A percentile compares a stretch with the other conserved stretches of the same genome.
These are phyloP conservation scores for Pyrrhosoma nymphula DNA, from an alignment of 2,888 invertebrate species.

Conservation along the genomic window DNA sequence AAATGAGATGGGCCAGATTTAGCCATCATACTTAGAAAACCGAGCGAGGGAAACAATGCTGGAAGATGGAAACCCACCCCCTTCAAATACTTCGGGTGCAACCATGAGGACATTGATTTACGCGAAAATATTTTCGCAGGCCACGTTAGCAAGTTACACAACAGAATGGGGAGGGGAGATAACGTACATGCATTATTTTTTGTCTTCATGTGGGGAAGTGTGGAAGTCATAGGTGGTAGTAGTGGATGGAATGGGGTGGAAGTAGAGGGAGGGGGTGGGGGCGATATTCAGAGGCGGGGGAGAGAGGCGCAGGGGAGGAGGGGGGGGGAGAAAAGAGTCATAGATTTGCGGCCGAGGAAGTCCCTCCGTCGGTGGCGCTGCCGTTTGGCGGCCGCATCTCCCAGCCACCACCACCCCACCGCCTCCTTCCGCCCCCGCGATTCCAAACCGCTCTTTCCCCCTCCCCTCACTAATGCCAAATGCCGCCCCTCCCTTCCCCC, in stretches of 20 bases:
- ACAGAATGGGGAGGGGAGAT: neutral
- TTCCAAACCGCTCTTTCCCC: neutral
- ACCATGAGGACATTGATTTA: neutral
- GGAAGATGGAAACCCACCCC: neutral
- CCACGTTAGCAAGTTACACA: neutral
- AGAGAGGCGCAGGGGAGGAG: neutral
- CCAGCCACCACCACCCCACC: neutral
- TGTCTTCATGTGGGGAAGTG: neutral
- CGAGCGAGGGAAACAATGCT: neutral
- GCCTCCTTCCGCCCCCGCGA: neutral
- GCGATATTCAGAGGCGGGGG: too few species aligned
- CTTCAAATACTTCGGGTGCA: neutral
- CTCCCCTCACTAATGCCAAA: neutral
- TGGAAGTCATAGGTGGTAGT: neutral
- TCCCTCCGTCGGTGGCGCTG: neutral
- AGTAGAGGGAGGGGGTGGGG: neutral
- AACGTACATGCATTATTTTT: neutral
- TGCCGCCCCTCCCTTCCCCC: neutral
- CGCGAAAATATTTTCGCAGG: slow-evolving; percentile 9
- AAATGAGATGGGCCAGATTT: neutral
- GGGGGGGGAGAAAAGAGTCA: neutral
- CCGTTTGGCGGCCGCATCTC: slow-evolving; percentile 19
- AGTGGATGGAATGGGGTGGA: neutral
- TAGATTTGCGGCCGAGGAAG: slow-evolving; percentile 33
- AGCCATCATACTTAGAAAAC: neutral